Conservation (phyloP, 2,888 invertebrate species). For the Yponomeuta malinellus region DNA sequence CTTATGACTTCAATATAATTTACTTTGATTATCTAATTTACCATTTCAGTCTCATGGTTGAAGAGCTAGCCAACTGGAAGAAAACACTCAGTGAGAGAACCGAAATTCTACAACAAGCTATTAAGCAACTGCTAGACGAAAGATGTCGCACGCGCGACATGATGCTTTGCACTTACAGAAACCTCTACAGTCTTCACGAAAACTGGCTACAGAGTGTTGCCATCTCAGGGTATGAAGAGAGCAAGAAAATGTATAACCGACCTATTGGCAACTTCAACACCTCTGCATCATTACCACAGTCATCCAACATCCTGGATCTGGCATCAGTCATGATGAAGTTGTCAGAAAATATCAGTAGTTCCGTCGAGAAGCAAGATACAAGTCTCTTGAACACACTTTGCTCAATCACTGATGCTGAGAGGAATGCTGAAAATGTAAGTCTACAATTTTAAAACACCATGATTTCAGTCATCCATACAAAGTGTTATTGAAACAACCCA, state of each 20-base stretch:
- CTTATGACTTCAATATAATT: background rate
- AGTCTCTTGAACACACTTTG: conserved; percentile 50
- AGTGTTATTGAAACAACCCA: too few relatives aligned
- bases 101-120: conserved; percentile 80
- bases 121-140: conserved; percentile 83
- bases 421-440: conserved; percentile 76
- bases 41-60: conserved; percentile 84
- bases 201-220: conserved; percentile 65
- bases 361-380: conserved; percentile 62
- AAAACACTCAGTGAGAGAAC: conserved; percentile 83
- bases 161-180: conserved; percentile 79
- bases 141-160: conserved; percentile 78
- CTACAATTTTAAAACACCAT: background rate
- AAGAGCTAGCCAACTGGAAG: conserved; percentile 92
- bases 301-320: conserved; percentile 79
- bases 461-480: background rate
- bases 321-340: conserved; percentile 77
- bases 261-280: conserved; percentile 71
- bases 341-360: conserved; percentile 75
- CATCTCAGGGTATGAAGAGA: conserved; percentile 57
- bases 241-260: conserved; percentile 48
- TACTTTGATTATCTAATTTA: too few relatives aligned
- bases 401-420: conserved; percentile 73
- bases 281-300: conserved; percentile 61
- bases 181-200: conserved; percentile 66